Conservation (phyloP, 2,797 vertebrate genomes). For the Sebastes vulpes region DNA sequence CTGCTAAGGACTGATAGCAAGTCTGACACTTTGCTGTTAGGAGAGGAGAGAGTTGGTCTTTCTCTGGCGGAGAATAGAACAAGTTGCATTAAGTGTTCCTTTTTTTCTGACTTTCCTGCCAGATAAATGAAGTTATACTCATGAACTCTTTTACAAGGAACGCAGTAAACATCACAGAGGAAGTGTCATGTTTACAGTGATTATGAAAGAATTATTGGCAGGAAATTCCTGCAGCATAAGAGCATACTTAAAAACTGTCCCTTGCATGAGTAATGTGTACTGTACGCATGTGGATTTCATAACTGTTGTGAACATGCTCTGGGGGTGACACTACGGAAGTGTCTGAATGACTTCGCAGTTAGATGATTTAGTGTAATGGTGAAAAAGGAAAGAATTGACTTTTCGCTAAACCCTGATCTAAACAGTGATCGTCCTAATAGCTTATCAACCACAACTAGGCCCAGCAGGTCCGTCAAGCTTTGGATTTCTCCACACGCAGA, state of each 20-base stretch:
- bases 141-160: constrained; percentile 10
- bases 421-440: background rate
- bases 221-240: constrained; percentile 27
- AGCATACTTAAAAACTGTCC: constrained; percentile 22
- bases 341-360: background rate
- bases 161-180: constrained; percentile 9
- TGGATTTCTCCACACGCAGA: background rate
- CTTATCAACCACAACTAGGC: background rate
- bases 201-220: constrained; percentile 41
- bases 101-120: constrained; percentile 28
- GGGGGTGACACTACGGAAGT: background rate
- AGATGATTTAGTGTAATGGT: background rate
- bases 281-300: constrained; percentile 30
- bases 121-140: constrained; percentile 33
- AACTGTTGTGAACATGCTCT: constrained; percentile 23
- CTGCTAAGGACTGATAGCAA: constrained; percentile 58
- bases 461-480: background rate
- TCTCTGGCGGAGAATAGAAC: constrained; percentile 42
- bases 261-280: constrained; percentile 11
- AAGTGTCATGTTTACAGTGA: constrained; percentile 31
- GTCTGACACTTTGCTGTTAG: constrained; percentile 56
- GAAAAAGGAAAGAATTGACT: background rate
- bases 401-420: background rate
- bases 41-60: constrained; percentile 35
- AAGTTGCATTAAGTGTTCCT: constrained; percentile 41